A percentile compares a stretch with the other conserved stretches of the same genome.
Conservation (phyloP, 1,140 invertebrate species). For the Drosophila repleta region DNA sequence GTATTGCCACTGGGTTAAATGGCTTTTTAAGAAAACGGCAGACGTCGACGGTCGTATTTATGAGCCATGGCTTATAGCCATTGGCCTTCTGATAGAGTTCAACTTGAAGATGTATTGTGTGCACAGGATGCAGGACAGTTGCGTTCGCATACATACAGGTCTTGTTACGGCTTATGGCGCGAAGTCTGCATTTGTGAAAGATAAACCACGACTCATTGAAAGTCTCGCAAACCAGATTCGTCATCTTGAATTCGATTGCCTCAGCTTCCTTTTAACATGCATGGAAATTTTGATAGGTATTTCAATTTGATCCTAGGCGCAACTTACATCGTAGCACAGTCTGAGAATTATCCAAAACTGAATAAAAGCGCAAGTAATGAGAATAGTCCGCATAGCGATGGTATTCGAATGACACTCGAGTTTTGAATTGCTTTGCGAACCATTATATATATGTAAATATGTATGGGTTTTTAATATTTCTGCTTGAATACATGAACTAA, state of each 20-base stretch:
- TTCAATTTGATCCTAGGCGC: no score
- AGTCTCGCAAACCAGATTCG: slow-evolving; percentile 23
- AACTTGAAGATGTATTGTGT: neutral
- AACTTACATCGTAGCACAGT: neutral
- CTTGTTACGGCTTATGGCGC: slow-evolving; percentile 24
- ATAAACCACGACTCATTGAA: slow-evolving; percentile 33
- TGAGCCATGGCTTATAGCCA: slow-evolving; percentile 42
- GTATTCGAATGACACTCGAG: neutral
- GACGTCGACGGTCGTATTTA: neutral
- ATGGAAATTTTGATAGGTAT: no score
- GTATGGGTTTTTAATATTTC: no score
- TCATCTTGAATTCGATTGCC: slow-evolving; percentile 18
- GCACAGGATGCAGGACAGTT: slow-evolving; percentile 15
- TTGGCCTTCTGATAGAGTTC: slow-evolving; percentile 22
- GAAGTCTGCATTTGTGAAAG: slow-evolving; percentile 22
- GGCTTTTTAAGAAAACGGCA: slow-evolving; percentile 14
- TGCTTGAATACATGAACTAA: no score
- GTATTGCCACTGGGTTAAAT: no score
- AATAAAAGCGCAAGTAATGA: neutral
- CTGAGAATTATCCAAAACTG: neutral
- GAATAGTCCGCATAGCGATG: neutral
- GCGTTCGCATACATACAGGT: slow-evolving; percentile 24
- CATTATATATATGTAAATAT: no score
- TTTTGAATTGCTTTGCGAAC: no score
- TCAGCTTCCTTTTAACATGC: neutral